Conservation (phyloP, 1,140 invertebrate genomes). For the Idris sp. region DNA sequence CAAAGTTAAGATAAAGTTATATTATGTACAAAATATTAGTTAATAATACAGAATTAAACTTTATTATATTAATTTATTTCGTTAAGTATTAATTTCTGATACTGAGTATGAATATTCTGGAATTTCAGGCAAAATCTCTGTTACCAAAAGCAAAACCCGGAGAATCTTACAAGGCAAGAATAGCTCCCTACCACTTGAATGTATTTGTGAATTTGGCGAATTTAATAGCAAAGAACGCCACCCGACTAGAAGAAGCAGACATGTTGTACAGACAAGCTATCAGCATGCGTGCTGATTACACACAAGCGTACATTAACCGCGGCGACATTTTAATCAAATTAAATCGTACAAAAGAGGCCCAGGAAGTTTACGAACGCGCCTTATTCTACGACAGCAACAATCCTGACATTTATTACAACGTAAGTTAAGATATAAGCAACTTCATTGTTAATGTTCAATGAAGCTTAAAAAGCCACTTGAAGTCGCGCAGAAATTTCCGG, state of each 20-base stretch:
- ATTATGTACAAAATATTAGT: no score
- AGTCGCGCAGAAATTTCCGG: no score
- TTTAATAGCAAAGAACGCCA: slow-evolving; percentile 94
- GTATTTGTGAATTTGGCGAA: slow-evolving; percentile 97
- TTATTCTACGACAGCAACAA: slow-evolving; percentile 95
- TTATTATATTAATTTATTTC: no score
- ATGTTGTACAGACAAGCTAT: slow-evolving; percentile 95
- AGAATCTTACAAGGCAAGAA: slow-evolving; percentile 95
- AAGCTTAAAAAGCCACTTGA: no score
- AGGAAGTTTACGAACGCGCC: slow-evolving; percentile 95
- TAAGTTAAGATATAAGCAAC: slow-evolving; percentile 79
- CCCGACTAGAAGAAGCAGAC: slow-evolving; percentile 94
- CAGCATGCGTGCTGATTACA: slow-evolving; percentile 97
- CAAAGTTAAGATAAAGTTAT: no score
- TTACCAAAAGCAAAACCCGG: slow-evolving; percentile 94
- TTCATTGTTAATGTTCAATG: no score
- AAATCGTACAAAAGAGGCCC: slow-evolving; percentile 95
- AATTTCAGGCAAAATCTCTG: slow-evolving; percentile 88
- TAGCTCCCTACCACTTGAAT: slow-evolving; percentile 94
- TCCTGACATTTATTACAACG: slow-evolving; percentile 98
- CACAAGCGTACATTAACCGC: slow-evolving; percentile 97
- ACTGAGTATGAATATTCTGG: no score
- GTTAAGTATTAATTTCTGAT: no score
- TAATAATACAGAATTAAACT: no score
- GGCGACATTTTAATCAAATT: slow-evolving; percentile 97